Conservation (phyloP, 2,797 vertebrate genomes). For the Rhincodon typus region DNA sequence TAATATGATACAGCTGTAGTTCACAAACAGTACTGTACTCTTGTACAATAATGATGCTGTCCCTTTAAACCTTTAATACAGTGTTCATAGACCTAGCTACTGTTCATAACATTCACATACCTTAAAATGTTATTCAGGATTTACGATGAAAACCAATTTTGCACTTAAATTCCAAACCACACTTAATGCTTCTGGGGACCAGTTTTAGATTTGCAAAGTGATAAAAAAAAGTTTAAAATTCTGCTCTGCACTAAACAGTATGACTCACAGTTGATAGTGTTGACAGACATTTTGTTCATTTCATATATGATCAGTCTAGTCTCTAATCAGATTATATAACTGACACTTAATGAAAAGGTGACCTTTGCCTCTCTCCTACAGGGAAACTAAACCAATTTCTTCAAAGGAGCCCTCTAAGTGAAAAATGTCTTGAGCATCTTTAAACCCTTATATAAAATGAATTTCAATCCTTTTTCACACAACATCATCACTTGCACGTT, state of each 20-base stretch:
- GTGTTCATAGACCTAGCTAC: slow-evolving; percentile 44
- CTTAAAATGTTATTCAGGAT: not conserved
- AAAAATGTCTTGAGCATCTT: not conserved
- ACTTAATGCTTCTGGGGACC: not conserved
- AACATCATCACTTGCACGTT: not conserved
- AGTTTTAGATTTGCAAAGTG: slow-evolving; percentile 6
- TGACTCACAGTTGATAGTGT: not conserved
- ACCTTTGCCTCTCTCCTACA: not conserved
- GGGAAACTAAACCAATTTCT: not conserved
- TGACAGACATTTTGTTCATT: slow-evolving; percentile 15
- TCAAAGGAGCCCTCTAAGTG: not conserved
- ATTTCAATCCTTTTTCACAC: not conserved
- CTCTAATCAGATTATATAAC: not conserved
- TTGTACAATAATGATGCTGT: slow-evolving; percentile 51
- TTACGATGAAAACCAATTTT: not conserved
- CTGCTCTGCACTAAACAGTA: not conserved
- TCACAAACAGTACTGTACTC: slow-evolving; percentile 43
- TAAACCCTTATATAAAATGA: not conserved
- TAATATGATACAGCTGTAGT: slow-evolving; percentile 31
- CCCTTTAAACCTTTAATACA: slow-evolving; percentile 55
- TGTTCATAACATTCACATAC: slow-evolving; percentile 23
- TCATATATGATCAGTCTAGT: not conserved
- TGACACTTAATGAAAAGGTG: not conserved
- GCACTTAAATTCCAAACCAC: slow-evolving; percentile 16
- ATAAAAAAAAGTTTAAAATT: not conserved